Evolutionary conservation across 2,113 vertebrate genomes (phyloP).

Genomic region (Bufo gargarizans): DNA sequence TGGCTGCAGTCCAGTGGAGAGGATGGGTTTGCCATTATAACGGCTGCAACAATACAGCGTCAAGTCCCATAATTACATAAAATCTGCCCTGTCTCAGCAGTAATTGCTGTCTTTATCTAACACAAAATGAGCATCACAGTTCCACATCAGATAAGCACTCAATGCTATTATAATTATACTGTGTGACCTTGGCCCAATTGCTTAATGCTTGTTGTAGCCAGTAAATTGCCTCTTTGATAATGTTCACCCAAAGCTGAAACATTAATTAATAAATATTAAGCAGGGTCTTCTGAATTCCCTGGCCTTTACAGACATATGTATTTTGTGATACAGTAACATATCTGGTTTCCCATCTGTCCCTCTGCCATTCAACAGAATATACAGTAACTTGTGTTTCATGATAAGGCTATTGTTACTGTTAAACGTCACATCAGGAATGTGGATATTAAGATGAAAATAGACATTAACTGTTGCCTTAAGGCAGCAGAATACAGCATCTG

Average conservation of each 20-base stretch:
- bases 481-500: slow-evolving; percentile 48
- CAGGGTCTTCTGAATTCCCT: background rate
- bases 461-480: slow-evolving; percentile 30
- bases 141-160: slow-evolving; percentile 24
- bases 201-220: slow-evolving; percentile 19
- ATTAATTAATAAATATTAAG: slow-evolving; percentile 15
- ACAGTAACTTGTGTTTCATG: background rate
- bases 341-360: background rate
- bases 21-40: background rate
- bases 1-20: no score
- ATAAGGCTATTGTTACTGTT: background rate
- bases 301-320: background rate
- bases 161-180: background rate
- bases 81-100: background rate
- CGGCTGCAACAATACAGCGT: background rate
- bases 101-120: slow-evolving; percentile 13
- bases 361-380: background rate
- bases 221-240: slow-evolving; percentile 15
- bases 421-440: background rate
- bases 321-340: background rate
- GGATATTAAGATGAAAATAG: slow-evolving; percentile 25
- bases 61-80: background rate
- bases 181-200: slow-evolving; percentile 33
- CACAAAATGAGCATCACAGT: slow-evolving; percentile 2
- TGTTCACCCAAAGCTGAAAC: slow-evolving; percentile 31